phyloP scores from a whole-genome alignment of 2,797 vertebrate genomes.

The Arctocebus calabarensis region DNA sequence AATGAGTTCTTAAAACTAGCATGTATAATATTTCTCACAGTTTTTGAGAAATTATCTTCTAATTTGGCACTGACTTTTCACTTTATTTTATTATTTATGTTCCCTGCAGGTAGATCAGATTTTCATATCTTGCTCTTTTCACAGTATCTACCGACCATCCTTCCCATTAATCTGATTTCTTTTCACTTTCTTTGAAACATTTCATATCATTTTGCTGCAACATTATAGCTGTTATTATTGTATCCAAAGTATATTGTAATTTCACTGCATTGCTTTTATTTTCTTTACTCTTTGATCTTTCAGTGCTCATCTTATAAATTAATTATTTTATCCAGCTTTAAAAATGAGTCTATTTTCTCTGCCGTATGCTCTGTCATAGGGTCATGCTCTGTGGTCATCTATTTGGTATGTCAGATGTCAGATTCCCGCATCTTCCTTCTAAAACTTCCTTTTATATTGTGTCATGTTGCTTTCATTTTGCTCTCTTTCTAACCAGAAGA shows the following conservation, averaged over 20 bases:
- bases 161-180: not conserved
- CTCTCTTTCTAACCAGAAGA: not conserved
- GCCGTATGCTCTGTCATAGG: not conserved
- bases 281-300: not conserved
- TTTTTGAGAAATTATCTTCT: not conserved
- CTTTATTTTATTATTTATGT: not conserved
- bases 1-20: not conserved
- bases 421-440: not conserved
- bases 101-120: not conserved
- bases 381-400: not conserved
- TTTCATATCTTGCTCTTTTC: not conserved
- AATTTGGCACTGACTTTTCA: not conserved
- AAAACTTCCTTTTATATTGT: not conserved
- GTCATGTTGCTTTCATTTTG: not conserved
- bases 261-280: not conserved
- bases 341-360: not conserved
- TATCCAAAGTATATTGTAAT: not conserved
- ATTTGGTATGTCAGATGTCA: not conserved
- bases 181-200: not conserved
- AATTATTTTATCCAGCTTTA: not conserved
- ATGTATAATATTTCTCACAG: not conserved
- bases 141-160: not conserved
- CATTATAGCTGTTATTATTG: not conserved
- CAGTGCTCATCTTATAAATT: not conserved
- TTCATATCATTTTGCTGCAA: not conserved